A percentile compares a stretch with the other conserved stretches of the same genome.
Conservation (phyloP, 2,797 vertebrate genomes). For the Alcedo quadribrachys region DNA sequence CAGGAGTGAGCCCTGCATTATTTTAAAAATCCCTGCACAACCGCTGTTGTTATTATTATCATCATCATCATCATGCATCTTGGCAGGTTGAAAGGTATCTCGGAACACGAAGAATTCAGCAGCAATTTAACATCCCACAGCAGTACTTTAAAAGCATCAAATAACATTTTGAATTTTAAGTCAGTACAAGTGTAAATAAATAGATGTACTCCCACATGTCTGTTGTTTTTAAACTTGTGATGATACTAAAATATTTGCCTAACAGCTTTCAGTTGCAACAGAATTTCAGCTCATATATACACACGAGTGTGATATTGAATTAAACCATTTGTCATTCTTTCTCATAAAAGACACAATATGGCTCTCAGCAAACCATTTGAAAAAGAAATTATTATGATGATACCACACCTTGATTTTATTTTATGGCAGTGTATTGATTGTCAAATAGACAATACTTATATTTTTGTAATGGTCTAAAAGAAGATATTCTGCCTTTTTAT, state of each 20-base stretch:
- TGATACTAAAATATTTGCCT: constrained; percentile 62
- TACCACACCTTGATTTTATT: constrained; percentile 75
- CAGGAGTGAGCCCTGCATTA: constrained; percentile 12
- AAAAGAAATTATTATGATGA: constrained; percentile 77
- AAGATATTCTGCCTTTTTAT: constrained; percentile 73
- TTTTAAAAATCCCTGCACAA: constrained; percentile 45
- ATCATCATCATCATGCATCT: constrained; percentile 43
- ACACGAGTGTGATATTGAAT: constrained; percentile 63
- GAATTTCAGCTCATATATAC: constrained; percentile 62
- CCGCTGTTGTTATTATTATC: constrained; percentile 33
- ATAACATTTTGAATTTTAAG: constrained; percentile 61
- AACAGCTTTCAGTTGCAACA: constrained; percentile 55
- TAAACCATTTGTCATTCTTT: constrained; percentile 76
- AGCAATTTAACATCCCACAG: constrained; percentile 63
- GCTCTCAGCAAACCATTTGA: constrained; percentile 74
- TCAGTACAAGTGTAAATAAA: constrained; percentile 58
- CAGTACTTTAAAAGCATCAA: constrained; percentile 39
- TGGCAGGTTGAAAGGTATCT: constrained; percentile 71
- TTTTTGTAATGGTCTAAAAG: constrained; percentile 76
- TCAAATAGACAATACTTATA: constrained; percentile 75
- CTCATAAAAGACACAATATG: constrained; percentile 72
- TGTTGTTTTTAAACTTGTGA: constrained; percentile 45
- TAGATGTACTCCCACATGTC: constrained; percentile 38
- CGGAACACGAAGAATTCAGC: constrained; percentile 51
- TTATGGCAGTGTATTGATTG: constrained; percentile 76